phyloP scores from a whole-genome alignment of 1,140 invertebrate species.

The Pteromalus puparum region DNA sequence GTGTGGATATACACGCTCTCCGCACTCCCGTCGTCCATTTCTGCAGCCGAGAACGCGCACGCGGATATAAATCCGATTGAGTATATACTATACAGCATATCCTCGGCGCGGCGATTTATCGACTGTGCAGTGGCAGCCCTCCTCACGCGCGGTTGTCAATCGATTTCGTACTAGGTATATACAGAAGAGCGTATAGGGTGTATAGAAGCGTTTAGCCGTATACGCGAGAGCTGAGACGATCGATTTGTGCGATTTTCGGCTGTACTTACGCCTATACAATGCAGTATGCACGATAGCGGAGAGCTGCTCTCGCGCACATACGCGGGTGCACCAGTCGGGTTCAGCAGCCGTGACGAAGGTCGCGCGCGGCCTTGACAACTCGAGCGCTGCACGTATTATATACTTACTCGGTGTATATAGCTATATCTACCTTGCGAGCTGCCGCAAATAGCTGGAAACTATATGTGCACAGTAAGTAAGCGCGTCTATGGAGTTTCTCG shows the following conservation, averaged over 20 bases:
- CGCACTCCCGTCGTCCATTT: background rate
- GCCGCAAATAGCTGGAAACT: constrained; percentile 7
- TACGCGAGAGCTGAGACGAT: background rate
- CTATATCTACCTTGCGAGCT: background rate
- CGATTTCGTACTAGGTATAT: background rate
- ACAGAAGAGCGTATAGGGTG: no score
- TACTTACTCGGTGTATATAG: background rate
- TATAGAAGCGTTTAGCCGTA: no score
- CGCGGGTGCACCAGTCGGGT: constrained; percentile 1
- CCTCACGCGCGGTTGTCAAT: background rate
- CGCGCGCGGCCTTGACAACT: constrained; percentile 30
- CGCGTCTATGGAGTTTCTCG: background rate
- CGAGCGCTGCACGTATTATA: background rate
- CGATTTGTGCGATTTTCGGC: background rate
- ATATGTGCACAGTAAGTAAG: background rate
- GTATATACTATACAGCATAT: background rate
- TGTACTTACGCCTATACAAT: no score
- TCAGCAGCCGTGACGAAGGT: constrained; percentile 31
- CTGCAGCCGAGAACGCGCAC: background rate
- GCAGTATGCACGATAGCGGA: no score
- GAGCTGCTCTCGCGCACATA: no score
- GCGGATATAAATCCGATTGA: constrained; percentile 1
- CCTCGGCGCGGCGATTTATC: constrained; percentile 1
- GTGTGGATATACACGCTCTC: background rate
- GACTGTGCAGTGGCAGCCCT: background rate